Percentiles rank a stretch among this genome's conserved stretches.
phyloP scores from a whole-genome alignment of 2,113 vertebrate genomes.

The Ceratotherium simum region DNA sequence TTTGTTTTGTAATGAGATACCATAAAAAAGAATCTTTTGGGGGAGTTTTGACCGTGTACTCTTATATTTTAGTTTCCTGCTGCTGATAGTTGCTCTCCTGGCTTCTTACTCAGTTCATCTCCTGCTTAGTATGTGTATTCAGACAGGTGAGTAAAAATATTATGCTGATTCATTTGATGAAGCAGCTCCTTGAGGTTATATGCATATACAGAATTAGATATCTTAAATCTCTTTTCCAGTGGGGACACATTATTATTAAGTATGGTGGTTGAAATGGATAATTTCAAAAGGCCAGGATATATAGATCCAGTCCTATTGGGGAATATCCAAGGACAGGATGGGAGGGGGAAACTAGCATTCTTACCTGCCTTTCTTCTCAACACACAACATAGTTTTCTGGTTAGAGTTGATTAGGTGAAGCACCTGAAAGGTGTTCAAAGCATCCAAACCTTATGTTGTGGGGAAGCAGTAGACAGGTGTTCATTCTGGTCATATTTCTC shows the following conservation, averaged over 20 bases:
- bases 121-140: constrained; percentile 94
- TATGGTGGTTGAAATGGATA: not conserved
- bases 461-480: not conserved
- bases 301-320: not conserved
- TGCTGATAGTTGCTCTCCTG: constrained; percentile 92
- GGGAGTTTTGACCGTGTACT: not conserved
- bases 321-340: not conserved
- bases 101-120: constrained; percentile 95
- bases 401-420: not conserved
- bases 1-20: not conserved
- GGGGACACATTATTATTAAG: not conserved
- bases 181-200: not conserved
- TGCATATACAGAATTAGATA: not conserved
- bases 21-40: not conserved
- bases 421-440: not conserved
- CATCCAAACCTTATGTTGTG: not conserved
- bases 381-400: not conserved
- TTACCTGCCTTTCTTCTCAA: not conserved
- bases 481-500: not conserved
- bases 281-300: constrained; percentile 30
- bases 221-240: not conserved
- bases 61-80: constrained; percentile 89
- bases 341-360: not conserved
- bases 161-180: not conserved
- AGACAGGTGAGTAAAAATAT: constrained; percentile 91